Evolutionary conservation across 1,140 invertebrate genomes (phyloP), one percentile per base, ranked within the genome.

Genomic region (Thrips palmi): DNA sequence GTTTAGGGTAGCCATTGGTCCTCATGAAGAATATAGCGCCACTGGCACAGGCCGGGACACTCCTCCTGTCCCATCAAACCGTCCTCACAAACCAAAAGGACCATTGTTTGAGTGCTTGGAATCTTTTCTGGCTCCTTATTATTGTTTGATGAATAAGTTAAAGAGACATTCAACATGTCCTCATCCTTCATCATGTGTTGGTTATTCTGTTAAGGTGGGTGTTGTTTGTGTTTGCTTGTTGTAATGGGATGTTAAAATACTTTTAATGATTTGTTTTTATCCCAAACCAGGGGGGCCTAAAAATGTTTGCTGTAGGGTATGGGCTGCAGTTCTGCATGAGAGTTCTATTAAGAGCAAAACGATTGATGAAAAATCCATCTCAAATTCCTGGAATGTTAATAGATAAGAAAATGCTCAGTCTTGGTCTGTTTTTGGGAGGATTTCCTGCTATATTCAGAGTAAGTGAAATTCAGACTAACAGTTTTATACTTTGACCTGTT

Each of bases 391-490:
- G 50, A 24, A 57, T 65, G 39, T 50, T 70, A 18, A 64, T 74
- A 37, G 65, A 59, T 38, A 60, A 52, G 41, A 57, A 62, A 38
- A 73, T 62, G 33, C 49, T 75, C 7, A 64, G 67, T 46, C 49
- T 77, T 37, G 72, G 65, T 24, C 45, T 63, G 22, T 75, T 74
- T 47, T 56, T 77, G 46, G 71, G 70, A 34, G 64, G 66, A 37
- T 76, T 74, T 47, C 58, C 68, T 3, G 64, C 62, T 17, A 42
- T 74, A 14, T 78, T 69, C 47, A 70, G 68, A 52, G 73, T 72
- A 57, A 53, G 50, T 49, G 33, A 6, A 19, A 12, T 34, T 31
- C 38, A 29, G 27, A 24, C 12, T 4, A 38, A 31, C 12, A 29
- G 29, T 28, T 20, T 18, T 28, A 15, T 29, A 7, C 15, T 41